These are phyloP conservation scores for Pseudorectes ferrugineus DNA, from an alignment of 2,113 vertebrate genomes.

Conservation along the genomic window DNA sequence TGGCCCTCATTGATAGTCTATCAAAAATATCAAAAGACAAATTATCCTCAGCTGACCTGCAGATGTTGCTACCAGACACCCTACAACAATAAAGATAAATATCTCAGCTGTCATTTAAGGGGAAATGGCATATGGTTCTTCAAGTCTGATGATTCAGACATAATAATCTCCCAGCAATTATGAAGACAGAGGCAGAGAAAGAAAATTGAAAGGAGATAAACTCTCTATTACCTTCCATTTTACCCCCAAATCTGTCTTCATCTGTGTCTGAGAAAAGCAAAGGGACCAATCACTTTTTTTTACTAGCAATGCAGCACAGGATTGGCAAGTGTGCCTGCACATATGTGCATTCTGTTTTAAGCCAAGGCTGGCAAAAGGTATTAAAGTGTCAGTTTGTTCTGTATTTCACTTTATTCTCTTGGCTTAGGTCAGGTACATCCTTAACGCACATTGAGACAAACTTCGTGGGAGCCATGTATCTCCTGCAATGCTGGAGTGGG, in stretches of 20 bases:
- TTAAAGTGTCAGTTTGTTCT: not conserved
- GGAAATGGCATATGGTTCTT: not conserved
- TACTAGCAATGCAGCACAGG: not conserved
- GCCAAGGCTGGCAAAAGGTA: not conserved
- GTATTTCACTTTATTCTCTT: not conserved
- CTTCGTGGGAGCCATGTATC: rapidly evolving
- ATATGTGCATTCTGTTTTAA: not conserved
- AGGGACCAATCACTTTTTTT: not conserved
- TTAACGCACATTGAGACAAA: not conserved
- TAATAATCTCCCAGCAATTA: not conserved
- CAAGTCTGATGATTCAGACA: not conserved
- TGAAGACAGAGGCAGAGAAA: not conserved
- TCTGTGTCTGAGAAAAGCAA: not conserved
- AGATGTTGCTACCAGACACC: not conserved
- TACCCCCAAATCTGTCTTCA: not conserved
- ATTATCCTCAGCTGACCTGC: not conserved
- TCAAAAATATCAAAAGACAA: not conserved
- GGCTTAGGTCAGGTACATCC: not conserved
- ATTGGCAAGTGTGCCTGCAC: not conserved
- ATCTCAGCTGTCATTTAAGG: not conserved
- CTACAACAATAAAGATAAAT: not conserved
- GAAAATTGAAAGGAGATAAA: not conserved
- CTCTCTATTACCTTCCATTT: not conserved
- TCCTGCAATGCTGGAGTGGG: rapidly evolving
- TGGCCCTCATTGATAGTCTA: not conserved